These are phyloP conservation scores for Stegodyphus dumicola DNA, from an alignment of 1,140 invertebrate species.

Conservation along the genomic window DNA sequence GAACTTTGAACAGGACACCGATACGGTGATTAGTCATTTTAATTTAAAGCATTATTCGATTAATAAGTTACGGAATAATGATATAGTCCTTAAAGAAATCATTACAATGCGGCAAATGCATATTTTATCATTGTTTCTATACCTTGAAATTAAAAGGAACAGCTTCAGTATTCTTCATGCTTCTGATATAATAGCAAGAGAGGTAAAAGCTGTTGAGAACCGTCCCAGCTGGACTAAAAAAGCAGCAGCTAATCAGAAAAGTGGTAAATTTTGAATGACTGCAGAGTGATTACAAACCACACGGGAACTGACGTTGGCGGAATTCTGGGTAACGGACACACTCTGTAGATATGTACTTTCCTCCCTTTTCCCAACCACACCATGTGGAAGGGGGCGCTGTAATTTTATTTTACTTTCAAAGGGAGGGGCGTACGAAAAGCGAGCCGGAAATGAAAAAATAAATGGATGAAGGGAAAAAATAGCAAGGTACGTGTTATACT, in stretches of 20 bases:
- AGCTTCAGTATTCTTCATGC: no score
- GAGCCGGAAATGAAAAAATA: not conserved
- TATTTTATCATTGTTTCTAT: no score
- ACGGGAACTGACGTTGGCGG: not conserved
- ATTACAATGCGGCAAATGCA: no score
- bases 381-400: not conserved
- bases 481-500: conserved; percentile 21
- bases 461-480: not conserved
- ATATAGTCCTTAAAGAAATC: no score
- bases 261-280: conserved; percentile 48
- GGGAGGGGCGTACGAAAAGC: not conserved
- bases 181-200: not conserved
- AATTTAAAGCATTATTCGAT: no score
- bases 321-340: not conserved
- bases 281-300: conserved; percentile 41
- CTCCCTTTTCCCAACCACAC: not conserved
- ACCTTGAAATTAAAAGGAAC: no score
- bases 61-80: no score
- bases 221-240: conserved; percentile 13
- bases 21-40: no score
- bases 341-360: not conserved
- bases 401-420: conserved; percentile 26
- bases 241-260: conserved; percentile 38
- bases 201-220: conserved; percentile 4
- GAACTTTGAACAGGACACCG: no score